Conservation (phyloP, 2,797 vertebrate species). For the Pseudochromis fuscus region DNA sequence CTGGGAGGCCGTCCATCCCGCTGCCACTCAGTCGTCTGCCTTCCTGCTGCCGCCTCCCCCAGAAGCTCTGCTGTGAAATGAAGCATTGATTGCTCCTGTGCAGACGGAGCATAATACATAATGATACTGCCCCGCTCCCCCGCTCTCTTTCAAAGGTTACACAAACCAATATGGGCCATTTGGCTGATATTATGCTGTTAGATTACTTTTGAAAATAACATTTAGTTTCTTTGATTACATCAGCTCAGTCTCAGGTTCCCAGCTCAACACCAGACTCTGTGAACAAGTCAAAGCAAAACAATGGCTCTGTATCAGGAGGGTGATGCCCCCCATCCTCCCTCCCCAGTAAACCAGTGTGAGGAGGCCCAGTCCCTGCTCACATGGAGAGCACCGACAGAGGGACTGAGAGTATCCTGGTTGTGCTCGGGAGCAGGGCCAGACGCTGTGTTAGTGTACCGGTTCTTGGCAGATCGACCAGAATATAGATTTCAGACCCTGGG, state of each 20-base stretch:
- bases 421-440: not conserved
- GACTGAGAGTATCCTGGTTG: constrained; percentile 2
- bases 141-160: constrained; percentile 50
- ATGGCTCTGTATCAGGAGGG: constrained; percentile 5
- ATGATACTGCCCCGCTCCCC: constrained; percentile 70
- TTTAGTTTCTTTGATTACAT: constrained; percentile 30
- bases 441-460: not conserved
- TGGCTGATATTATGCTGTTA: constrained; percentile 28
- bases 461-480: constrained; percentile 12
- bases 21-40: constrained; percentile 36
- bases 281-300: constrained; percentile 29
- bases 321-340: constrained; percentile 6
- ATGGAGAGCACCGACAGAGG: not conserved
- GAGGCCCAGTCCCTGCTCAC: not conserved
- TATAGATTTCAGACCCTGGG: not conserved
- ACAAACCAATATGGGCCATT: constrained; percentile 42
- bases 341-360: constrained; percentile 6
- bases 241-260: constrained; percentile 25
- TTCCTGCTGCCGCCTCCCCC: constrained; percentile 29
- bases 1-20: constrained; percentile 37
- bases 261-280: constrained; percentile 3
- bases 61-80: constrained; percentile 72
- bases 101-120: constrained; percentile 72
- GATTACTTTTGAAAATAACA: constrained; percentile 51
- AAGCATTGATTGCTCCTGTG: constrained; percentile 79